A percentile compares a stretch with the other conserved stretches of the same genome.
These are phyloP conservation scores for Grapholita molesta DNA, from an alignment of 1,140 invertebrate species.

Conservation along the genomic window DNA sequence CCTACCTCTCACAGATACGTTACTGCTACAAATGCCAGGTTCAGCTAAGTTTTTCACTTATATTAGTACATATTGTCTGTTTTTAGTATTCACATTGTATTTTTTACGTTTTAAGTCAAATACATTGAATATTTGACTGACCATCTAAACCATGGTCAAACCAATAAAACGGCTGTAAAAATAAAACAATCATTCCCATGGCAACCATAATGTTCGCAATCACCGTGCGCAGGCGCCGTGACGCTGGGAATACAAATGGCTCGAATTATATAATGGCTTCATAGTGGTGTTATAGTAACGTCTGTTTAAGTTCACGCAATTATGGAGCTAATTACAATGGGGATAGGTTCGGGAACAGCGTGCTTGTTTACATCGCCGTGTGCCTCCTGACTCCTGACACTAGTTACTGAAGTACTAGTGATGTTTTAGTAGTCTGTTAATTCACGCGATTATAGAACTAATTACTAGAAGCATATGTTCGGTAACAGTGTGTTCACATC, in stretches of 20 bases:
- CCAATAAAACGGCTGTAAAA: background rate
- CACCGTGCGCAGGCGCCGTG: slow-evolving; percentile 40
- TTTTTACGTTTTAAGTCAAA: background rate
- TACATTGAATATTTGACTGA: background rate
- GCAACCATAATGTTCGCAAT: slow-evolving; percentile 49
- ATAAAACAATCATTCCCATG: slow-evolving; percentile 2
- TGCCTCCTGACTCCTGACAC: background rate
- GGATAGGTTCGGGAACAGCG: no score
- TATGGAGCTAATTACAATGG: no score
- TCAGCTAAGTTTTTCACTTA: no score
- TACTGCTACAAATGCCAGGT: no score
- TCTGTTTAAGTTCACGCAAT: background rate
- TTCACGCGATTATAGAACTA: background rate
- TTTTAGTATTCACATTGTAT: no score
- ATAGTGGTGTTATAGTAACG: background rate
- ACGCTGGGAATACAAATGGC: slow-evolving; percentile 30
- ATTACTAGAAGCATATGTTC: background rate
- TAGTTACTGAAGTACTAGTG: no score
- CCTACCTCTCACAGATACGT: no score
- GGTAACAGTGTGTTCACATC: background rate
- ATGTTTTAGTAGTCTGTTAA: background rate
- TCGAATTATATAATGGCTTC: background rate
- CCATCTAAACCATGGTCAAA: background rate
- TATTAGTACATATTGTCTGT: no score
- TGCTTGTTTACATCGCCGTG: background rate